Conservation (phyloP, 2,797 vertebrate genomes). For the Parauchenoglanis ngamensis region DNA sequence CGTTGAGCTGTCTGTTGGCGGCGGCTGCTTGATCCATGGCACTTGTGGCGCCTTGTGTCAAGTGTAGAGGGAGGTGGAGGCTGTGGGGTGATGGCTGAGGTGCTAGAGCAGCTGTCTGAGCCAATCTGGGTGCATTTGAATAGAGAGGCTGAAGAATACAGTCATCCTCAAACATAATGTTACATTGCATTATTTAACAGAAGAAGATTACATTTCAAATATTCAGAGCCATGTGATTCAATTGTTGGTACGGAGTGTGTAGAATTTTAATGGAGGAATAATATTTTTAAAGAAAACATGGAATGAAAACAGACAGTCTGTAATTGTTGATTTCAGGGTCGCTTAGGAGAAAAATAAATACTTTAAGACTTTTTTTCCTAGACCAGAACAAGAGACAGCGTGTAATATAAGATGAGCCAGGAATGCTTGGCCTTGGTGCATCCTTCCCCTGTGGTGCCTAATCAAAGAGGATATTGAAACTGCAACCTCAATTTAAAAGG, state of each 20-base stretch:
- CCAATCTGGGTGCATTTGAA: conserved; percentile 62
- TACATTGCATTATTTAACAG: conserved; percentile 7
- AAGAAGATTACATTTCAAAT: conserved; percentile 10
- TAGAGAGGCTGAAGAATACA: conserved; percentile 61
- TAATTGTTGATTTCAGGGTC: conserved; percentile 17
- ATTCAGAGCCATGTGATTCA: conserved; percentile 24
- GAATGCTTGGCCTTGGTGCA: conserved; percentile 26
- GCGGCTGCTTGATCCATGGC: conserved; percentile 64
- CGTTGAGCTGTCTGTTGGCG: conserved; percentile 65
- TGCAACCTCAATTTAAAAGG: conserved; percentile 32
- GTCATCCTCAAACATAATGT: conserved; percentile 9
- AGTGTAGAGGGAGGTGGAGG: conserved; percentile 57
- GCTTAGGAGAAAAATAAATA: conserved; percentile 34
- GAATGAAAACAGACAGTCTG: background rate
- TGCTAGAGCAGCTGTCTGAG: conserved; percentile 70
- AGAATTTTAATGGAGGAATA: conserved; percentile 37
- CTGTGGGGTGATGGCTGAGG: conserved; percentile 60
- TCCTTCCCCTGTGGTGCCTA: background rate
- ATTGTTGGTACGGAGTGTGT: conserved; percentile 24
- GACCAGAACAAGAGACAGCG: conserved; percentile 11
- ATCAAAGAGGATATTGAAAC: conserved; percentile 35
- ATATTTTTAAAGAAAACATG: conserved; percentile 36
- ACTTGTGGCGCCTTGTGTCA: conserved; percentile 64
- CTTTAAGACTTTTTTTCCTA: background rate
- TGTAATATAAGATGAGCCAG: conserved; percentile 16